Conservation (phyloP, 2,797 vertebrate genomes). For the Eremophila alpestris region DNA sequence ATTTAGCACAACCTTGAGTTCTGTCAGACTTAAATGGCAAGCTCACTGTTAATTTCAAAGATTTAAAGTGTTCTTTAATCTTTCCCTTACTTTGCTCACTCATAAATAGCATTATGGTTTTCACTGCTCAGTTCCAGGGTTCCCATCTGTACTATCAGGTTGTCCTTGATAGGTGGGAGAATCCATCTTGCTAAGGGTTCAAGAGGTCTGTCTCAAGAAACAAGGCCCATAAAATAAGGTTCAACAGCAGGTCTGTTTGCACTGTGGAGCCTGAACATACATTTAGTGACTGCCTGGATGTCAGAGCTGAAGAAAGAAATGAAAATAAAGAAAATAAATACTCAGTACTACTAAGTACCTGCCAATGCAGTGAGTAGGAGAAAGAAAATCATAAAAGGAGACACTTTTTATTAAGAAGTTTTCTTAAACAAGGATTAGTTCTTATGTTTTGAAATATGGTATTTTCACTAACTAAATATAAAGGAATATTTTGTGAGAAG, state of each 20-base stretch:
- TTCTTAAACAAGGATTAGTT: background rate
- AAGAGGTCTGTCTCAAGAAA: constrained; percentile 25
- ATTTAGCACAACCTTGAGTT: constrained; percentile 13
- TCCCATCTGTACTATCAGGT: background rate
- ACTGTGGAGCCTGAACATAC: background rate
- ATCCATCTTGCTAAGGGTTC: background rate
- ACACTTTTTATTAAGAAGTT: background rate
- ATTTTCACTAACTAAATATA: constrained; percentile 1
- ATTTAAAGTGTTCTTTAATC: constrained; percentile 51
- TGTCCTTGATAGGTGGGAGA: constrained; percentile 30
- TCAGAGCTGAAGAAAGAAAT: constrained; percentile 1
- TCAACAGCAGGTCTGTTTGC: background rate
- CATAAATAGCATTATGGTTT: background rate
- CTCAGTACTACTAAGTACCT: background rate
- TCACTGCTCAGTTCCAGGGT: background rate
- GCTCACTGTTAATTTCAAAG: constrained; percentile 42
- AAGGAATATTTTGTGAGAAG: background rate
- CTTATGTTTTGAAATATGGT: constrained; percentile 5
- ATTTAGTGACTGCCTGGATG: background rate
- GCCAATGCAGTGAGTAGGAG: background rate
- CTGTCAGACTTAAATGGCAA: constrained; percentile 36
- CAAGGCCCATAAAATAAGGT: background rate
- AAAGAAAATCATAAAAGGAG: background rate
- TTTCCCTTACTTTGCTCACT: background rate
- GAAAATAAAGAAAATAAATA: constrained; percentile 45